Evolutionary conservation across 2,113 vertebrate genomes (phyloP).

Genomic region (Menura novaehollandiae): DNA sequence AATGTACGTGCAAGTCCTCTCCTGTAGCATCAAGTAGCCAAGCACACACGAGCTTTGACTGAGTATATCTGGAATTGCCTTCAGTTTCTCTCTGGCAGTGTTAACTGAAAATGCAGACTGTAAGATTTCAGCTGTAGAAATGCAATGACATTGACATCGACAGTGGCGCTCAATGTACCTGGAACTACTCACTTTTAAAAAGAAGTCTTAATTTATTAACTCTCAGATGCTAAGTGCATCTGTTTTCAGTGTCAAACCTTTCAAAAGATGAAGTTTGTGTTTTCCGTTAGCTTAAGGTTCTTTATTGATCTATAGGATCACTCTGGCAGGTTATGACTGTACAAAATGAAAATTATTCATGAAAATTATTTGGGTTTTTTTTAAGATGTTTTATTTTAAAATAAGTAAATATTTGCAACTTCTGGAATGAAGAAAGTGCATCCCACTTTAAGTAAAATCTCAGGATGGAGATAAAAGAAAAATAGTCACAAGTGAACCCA

Average conservation of each 20-base stretch:
- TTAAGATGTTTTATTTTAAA: background rate
- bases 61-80: background rate
- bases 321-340: background rate
- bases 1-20: background rate
- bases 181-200: background rate
- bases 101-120: background rate
- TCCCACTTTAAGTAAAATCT: background rate
- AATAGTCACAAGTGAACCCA: background rate
- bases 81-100: background rate
- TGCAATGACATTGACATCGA: background rate
- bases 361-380: too few species aligned
- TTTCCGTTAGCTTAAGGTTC: background rate
- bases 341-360: background rate
- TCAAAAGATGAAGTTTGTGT: background rate
- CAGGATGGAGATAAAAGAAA: background rate
- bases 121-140: background rate
- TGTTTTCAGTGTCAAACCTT: background rate
- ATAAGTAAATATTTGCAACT: background rate
- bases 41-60: background rate
- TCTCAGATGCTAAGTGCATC: background rate
- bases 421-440: background rate
- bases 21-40: background rate
- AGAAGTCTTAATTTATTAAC: background rate
- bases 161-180: background rate
- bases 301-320: background rate